phyloP scores from a whole-genome alignment of 2,888 invertebrate species.

The Lithosia quadra region DNA sequence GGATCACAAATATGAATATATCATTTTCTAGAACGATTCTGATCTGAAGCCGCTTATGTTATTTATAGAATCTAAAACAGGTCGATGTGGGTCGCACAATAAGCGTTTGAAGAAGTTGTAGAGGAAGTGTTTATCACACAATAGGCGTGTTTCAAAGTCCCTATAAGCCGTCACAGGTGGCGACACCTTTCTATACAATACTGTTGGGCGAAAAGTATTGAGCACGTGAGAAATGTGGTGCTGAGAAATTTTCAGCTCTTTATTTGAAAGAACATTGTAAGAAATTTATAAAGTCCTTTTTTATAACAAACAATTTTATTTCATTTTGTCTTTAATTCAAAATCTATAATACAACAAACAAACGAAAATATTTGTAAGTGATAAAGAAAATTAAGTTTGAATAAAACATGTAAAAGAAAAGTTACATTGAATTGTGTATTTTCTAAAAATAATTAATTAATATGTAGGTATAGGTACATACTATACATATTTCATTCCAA shows the following conservation, averaged over 20 bases:
- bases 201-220: conserved; percentile 60
- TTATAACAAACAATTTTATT: conserved; percentile 18
- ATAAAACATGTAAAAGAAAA: conserved; percentile 17
- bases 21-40: conserved; percentile 33
- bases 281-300: conserved; percentile 26
- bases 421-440: neutral
- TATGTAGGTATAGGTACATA: neutral
- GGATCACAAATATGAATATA: conserved; percentile 15
- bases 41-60: conserved; percentile 48
- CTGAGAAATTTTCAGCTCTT: conserved; percentile 43
- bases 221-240: conserved; percentile 61
- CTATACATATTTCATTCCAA: neutral
- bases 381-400: conserved; percentile 11
- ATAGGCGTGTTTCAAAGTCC: conserved; percentile 59
- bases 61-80: conserved; percentile 58
- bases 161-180: conserved; percentile 77
- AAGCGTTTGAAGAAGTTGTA: conserved; percentile 62
- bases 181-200: conserved; percentile 66
- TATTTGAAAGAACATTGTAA: conserved; percentile 33
- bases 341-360: neutral
- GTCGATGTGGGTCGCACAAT: conserved; percentile 63
- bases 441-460: neutral
- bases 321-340: conserved; percentile 13
- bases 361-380: conserved; percentile 13
- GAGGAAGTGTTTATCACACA: conserved; percentile 63